A percentile compares a stretch with the other conserved stretches of the same genome.
These are phyloP conservation scores for Bombus vancouverensis DNA, from an alignment of 1,140 invertebrate genomes.

Conservation along the genomic window DNA sequence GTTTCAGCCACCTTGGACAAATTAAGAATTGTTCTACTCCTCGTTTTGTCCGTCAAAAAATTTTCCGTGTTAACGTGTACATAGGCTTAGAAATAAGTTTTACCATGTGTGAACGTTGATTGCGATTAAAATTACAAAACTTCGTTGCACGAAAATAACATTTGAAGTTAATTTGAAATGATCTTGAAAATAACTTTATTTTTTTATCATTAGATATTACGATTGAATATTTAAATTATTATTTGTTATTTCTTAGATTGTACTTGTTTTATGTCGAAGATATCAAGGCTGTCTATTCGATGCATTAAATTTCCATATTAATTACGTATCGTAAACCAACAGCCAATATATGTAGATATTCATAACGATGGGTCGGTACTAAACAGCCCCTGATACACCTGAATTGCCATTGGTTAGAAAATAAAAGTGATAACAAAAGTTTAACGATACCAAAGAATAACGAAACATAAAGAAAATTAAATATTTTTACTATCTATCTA, in stretches of 20 bases:
- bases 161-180: too few species aligned
- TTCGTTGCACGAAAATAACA: not conserved
- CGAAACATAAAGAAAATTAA: not conserved
- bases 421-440: not conserved
- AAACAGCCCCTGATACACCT: not conserved
- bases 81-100: not conserved
- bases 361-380: not conserved
- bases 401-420: not conserved
- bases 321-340: conserved; percentile 1
- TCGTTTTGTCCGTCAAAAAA: too few species aligned
- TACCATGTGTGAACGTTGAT: not conserved
- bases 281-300: not conserved
- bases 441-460: not conserved
- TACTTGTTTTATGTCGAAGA: not conserved
- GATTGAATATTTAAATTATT: not conserved
- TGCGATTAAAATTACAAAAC: not conserved
- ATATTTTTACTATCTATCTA: not conserved
- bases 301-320: conserved; percentile 19
- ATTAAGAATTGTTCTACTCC: conserved; percentile 28
- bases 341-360: not conserved
- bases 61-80: not conserved
- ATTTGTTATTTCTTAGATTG: not conserved
- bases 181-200: too few species aligned
- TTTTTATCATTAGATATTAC: not conserved
- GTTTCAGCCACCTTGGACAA: conserved; percentile 25